phyloP scores from a whole-genome alignment of 2,113 vertebrate species.

The Lepisosteus osseus region DNA sequence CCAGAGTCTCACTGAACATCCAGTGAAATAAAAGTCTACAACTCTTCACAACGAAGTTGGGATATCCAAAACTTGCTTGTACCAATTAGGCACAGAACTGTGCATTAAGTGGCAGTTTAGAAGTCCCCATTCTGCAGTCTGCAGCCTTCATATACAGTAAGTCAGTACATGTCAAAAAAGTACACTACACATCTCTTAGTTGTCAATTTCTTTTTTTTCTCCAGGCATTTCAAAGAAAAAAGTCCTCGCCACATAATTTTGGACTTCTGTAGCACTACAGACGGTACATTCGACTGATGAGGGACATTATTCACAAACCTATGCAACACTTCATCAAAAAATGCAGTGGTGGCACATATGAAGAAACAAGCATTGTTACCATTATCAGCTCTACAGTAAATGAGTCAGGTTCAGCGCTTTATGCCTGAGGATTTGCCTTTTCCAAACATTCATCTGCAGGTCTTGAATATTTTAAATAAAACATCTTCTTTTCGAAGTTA shows the following conservation, averaged over 20 bases:
- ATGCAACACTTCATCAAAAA: not conserved
- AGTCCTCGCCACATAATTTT: slow-evolving; percentile 8
- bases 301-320: not conserved
- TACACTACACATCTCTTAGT: not conserved
- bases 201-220: slow-evolving; percentile 27
- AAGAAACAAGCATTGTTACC: slow-evolving; percentile 8
- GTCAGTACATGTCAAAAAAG: not conserved
- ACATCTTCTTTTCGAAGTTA: too few species aligned
- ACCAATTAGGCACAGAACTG: not conserved
- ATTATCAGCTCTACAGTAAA: not conserved
- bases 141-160: not conserved
- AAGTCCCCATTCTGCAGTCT: not conserved
- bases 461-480: too few species aligned
- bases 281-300: not conserved
- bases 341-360: slow-evolving; percentile 1
- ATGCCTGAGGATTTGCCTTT: too few species aligned
- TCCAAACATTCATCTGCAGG: too few species aligned
- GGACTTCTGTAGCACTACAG: not conserved
- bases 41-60: not conserved
- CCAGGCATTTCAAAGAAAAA: slow-evolving; percentile 16
- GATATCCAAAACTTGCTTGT: not conserved
- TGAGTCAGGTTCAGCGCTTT: not conserved
- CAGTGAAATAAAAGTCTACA: not conserved
- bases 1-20: not conserved
- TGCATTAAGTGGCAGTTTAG: slow-evolving; percentile 9